Evolutionary conservation across 2,797 vertebrate species (phyloP).

Genomic region (Toxotes lorentzi): DNA sequence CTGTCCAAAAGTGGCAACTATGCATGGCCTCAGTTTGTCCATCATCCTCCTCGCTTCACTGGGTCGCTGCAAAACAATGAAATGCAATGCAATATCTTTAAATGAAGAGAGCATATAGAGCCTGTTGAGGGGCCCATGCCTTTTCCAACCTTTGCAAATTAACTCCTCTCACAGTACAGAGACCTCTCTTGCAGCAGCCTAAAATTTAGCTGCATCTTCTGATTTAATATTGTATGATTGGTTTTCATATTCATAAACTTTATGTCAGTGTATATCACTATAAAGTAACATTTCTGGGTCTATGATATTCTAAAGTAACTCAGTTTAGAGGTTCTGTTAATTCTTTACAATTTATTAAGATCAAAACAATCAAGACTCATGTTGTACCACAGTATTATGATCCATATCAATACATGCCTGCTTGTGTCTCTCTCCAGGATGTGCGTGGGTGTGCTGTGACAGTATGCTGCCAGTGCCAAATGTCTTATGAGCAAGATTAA

Average conservation of each 20-base stretch:
- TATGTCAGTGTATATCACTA: background rate
- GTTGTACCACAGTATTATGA: background rate
- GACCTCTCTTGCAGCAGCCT: background rate
- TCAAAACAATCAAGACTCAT: background rate
- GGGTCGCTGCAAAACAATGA: too few relatives aligned
- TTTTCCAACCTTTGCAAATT: background rate
- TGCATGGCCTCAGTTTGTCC: background rate
- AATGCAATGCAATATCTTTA: background rate
- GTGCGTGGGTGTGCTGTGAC: conserved; percentile 11
- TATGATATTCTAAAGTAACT: too few relatives aligned
- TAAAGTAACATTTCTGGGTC: background rate
- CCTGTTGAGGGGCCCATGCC: background rate
- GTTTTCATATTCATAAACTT: background rate
- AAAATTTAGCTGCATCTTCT: background rate
- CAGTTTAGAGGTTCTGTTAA: too few relatives aligned
- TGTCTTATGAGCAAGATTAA: conserved; percentile 2
- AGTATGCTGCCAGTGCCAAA: conserved; percentile 1
- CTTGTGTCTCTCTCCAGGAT: background rate
- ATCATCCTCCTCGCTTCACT: too few relatives aligned
- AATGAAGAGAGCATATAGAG: background rate
- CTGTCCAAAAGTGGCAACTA: background rate
- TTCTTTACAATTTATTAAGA: background rate
- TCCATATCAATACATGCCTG: background rate
- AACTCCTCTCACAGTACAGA: background rate
- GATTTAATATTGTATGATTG: background rate